Conservation (phyloP, 2,113 vertebrate genomes). For the Naja naja region DNA sequence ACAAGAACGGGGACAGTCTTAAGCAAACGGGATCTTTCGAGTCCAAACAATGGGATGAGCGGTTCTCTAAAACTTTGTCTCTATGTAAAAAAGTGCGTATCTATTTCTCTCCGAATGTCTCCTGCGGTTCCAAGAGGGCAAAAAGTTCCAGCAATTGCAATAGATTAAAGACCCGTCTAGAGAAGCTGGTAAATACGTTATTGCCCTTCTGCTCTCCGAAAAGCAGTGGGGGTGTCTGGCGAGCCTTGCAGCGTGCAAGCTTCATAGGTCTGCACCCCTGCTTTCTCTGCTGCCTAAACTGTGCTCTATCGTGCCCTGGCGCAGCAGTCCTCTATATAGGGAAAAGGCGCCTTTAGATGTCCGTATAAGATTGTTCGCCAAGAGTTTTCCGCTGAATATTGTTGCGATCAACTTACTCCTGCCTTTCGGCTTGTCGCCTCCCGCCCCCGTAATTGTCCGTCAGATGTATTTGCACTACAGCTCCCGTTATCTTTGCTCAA, state of each 20-base stretch:
- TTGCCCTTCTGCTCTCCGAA: background rate
- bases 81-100: background rate
- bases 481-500: background rate
- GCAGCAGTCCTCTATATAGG: background rate
- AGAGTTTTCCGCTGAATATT: background rate
- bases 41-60: background rate
- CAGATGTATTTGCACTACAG: background rate
- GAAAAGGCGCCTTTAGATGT: background rate
- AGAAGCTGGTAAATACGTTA: background rate
- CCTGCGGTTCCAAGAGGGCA: background rate
- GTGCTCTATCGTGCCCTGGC: background rate
- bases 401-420: background rate
- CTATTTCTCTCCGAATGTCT: background rate
- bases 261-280: background rate
- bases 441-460: background rate
- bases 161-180: too few species aligned
- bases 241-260: background rate
- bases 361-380: background rate
- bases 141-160: background rate
- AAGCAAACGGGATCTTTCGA: background rate
- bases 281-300: background rate
- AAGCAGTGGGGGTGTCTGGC: background rate
- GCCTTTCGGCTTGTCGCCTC: background rate
- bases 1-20: background rate
- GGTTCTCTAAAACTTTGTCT: background rate